Evolutionary conservation across 1,140 invertebrate genomes (phyloP), one percentile per base, ranked within the genome.

Genomic region (Camponotus pennsylvanicus): DNA sequence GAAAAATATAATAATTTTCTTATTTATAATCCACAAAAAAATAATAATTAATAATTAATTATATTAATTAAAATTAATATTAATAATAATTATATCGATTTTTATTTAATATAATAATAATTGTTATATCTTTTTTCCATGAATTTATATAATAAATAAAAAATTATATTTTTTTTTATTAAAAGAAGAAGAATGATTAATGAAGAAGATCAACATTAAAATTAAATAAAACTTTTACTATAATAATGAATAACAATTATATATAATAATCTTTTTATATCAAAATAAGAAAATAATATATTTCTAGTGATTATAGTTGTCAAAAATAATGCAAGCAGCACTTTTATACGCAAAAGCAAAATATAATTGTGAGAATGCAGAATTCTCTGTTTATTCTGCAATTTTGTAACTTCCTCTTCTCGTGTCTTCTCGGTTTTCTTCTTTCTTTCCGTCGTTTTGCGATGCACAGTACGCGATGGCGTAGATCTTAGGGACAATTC

Each of bases 401-500:
- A 73, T 64, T 84, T 84, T 76, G 64, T 78, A 89, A 87, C 66
- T 85, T 85, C 70, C 67, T 57, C 61, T 63, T 52, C 15, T 13
- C 32, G 34, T 40, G 11, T 73, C 79, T 73, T 76, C 27, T 45
- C 32, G 6, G 63, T 57, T 66, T 59, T 59, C 32, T 37, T 88
- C 34, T 37, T 63, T 49, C 37, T 27, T 59, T 27, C 40, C 11
- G 6, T 27, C 9, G 42, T 67, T 59, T 67, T 13, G 15, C 66
- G 40, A 63, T 67, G 83, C 42, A 59, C 55, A 34, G 21, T 55
- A 18, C 75, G 59, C 87, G 78, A 87, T 78, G 55, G 64, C 71
- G 83, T 87, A 80, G 75, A 90, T 45, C 69, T 70, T 77, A 76
- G 49, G 42, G 84, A 78, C 71, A 87, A 86, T 90, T 90, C 86